Evolutionary conservation across 1,140 invertebrate species (phyloP).

Genomic region (Tribolium madens): DNA sequence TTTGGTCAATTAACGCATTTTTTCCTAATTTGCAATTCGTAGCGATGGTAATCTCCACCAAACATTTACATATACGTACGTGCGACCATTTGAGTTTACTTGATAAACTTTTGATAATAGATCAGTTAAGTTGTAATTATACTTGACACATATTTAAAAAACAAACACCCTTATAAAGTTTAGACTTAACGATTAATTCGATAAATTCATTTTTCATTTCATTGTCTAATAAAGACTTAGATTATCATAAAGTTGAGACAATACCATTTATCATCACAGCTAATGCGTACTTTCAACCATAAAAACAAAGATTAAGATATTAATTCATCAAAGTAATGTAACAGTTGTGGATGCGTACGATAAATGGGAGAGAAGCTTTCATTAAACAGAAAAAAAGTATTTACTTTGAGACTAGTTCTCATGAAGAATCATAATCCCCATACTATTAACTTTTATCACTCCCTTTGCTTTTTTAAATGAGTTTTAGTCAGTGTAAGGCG

Average conservation of each 20-base stretch:
- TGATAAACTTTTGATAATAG: constrained; percentile 30
- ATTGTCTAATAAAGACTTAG: constrained; percentile 1
- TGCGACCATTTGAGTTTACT: constrained; percentile 39
- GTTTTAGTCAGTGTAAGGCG: neutral
- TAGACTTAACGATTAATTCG: neutral
- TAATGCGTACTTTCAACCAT: constrained; percentile 4
- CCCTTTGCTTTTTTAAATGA: neutral
- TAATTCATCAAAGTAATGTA: neutral
- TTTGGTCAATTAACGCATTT: constrained; percentile 18
- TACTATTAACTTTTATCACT: constrained; percentile 9
- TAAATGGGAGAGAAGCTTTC: neutral
- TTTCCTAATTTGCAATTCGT: constrained; percentile 42
- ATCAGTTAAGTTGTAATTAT: constrained; percentile 21
- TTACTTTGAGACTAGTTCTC: neutral
- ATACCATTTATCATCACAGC: constrained; percentile 5
- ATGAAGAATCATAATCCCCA: neutral
- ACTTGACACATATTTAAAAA: constrained; percentile 21
- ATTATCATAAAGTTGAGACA: constrained; percentile 17
- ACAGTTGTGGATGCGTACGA: neutral
- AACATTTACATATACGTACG: constrained; percentile 36
- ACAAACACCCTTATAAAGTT: neutral
- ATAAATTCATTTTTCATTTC: constrained; percentile 8
- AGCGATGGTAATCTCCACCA: constrained; percentile 19
- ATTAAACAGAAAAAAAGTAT: neutral
- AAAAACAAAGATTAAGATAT: constrained; percentile 1